Base-by-base conservation (phyloP, 2,113 vertebrate genomes). In the Chlorodrepanis virens region DNA sequence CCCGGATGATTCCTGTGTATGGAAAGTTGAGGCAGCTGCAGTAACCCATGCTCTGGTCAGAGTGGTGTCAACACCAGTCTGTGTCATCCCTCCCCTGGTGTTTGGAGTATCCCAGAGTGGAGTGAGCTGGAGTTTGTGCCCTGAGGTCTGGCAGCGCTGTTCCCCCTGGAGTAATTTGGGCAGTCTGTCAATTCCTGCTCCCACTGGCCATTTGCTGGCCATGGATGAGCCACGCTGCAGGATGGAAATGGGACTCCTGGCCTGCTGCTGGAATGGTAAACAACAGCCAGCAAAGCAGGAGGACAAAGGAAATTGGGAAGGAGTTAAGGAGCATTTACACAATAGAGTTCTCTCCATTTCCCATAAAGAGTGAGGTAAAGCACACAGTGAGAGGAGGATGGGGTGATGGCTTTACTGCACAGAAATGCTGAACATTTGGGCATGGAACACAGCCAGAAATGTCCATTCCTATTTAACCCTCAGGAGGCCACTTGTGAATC, bases 1-100 rank as follows among this genome's bases (percentile, higher is more conserved):
- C 65, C 27, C 24, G 5, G 35, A 4, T 2, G 18, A 14, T 25
- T 19, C 4, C n/a, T 8, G 22, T 8, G 29, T 2, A 2, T 2
- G 10, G 53, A 12, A n/a, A 52, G 29, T 0, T 29, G 40, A 14
- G 78, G 54, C n/a, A 47, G 45, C 3, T 37, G 85, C 44, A 59
- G 40, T 3, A 25, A 33, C 4, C 52, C 68, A 0, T 8, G 37
- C 31, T 60, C 18, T 28, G 93, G 65, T 33, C 56, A 82, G 81
- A 22, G 83, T 64, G 87, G n/a, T 67, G 77, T 61, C 52, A 68
- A 12, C 1, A 10, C 10, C 1, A 4, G 50, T 1, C 71, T 63
- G 57, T 17, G 1, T 33, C 83, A 81, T 28, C 67, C 77, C 45
- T 1, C 15, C 44, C 5, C 72, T 69, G 1, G 47, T 60, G 11